Base-by-base conservation (phyloP, 2,888 invertebrate species). In the Anthophora plumipes region DNA sequence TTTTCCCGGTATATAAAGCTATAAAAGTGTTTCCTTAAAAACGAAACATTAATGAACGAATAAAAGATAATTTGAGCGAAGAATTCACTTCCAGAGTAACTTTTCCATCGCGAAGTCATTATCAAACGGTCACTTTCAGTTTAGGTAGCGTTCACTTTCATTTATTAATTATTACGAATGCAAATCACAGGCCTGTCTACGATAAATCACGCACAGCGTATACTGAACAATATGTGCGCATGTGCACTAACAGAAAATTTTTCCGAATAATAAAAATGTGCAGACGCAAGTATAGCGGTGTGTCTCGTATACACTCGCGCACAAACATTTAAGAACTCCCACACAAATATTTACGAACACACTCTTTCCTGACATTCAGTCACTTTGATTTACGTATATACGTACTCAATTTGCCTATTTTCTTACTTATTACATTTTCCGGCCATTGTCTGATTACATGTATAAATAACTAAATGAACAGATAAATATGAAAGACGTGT, bases 371-470 rank as follows among this genome's bases (percentile, higher is more conserved):
- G 61, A 31, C 46, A 48, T 61, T 61, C 46, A 61, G 25, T 46
- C 25, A 61, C 22, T 46, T 31, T 48, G 61, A 61, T 46, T 61
- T 61, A 61, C 46, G 61, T 31, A n/a, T n/a, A n/a, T n/a, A 31
- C 46, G 43, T 46, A 61, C 17, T 61, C 46, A 37, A 57, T 22
- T 31, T n/a, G 11, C 37, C 31, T n/a, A 57, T 57, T 31, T 57
- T 17, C 37, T n/a, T 37, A 8, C n/a, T 31, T 17, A 25, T 61
- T 41, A 43, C 12, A 57, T 46, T 60, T 61, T 25, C 43, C 43
- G 61, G 61, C 8, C 43, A 61, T 61, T 61, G 61, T 61, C 31
- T 17, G 46, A 31, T 31, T 31, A 4, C 4, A 4, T 31, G 31
- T 46, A 25, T 43, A 60, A 60, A 43, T 43, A 60, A 14, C 11